phyloP scores from a whole-genome alignment of 2,113 vertebrate species.

The Ifrita kowaldi region DNA sequence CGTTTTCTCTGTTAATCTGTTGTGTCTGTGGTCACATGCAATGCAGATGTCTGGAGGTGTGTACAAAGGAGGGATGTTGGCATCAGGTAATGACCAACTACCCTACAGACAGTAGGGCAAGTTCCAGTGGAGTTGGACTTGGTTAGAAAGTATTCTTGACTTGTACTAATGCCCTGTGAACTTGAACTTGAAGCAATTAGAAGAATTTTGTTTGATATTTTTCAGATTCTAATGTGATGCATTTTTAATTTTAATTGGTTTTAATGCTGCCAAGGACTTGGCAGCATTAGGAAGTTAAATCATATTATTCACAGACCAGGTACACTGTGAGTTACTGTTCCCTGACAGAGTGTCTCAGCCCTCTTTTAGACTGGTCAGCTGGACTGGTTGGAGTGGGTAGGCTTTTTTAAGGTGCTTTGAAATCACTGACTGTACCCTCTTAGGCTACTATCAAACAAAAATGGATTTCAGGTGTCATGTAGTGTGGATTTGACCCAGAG shows the following conservation, averaged over 20 bases:
- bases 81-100: neutral
- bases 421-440: neutral
- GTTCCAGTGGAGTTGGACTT: neutral
- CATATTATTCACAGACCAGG: constrained; percentile 1
- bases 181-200: neutral
- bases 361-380: neutral
- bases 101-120: neutral
- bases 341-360: neutral
- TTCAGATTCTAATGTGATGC: constrained; percentile 4
- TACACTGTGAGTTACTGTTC: neutral
- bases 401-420: neutral
- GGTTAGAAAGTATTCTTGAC: neutral
- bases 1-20: neutral
- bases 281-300: constrained; percentile 6
- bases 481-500: neutral
- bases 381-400: neutral
- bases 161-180: neutral
- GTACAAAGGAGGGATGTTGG: neutral
- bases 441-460: neutral
- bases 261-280: constrained; percentile 36
- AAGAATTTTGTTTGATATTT: constrained; percentile 22
- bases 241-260: constrained; percentile 58
- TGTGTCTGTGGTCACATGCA: neutral
- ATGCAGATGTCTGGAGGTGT: neutral
- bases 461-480: neutral